Base-by-base conservation (phyloP, 2,888 invertebrate species). In the Byasa hedistus region DNA sequence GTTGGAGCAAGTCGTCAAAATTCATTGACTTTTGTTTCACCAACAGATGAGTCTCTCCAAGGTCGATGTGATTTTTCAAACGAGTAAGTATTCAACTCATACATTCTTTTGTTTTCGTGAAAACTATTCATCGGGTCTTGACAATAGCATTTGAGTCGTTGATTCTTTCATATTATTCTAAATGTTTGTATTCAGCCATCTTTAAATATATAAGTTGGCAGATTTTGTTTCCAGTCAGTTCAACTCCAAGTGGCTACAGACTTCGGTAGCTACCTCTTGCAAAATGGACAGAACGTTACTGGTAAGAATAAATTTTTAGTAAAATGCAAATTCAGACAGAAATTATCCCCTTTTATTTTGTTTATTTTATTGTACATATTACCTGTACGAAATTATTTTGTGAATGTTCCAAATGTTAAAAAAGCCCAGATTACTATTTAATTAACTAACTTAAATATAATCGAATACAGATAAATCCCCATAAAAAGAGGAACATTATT, bases 41-140 rank as follows among this genome's bases (percentile, higher is more conserved):
- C 23, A 58, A 44, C 19, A 27, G 27, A 15, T 22, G 39, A 57
- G 66, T 61, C 57, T 21, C 36, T 22, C 22, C 61, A 66, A 66
- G 66, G 66, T 58, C 61, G 36, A 52, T 27, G 39, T 57, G 58
- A 55, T 62, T 64, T 54, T 36, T 57, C 52, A 66, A 54, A 66
- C 27, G 27, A 44, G 39, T 54, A 52, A 54, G 61, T 71, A 71
- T 72, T 76, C 63, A 71, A 72, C 71, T 75, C 85, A 87, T 83
- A 80, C 73, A 89, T 89, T 91, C 89, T 87, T 87, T 91, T 91
- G 90, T 91, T 80, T 79, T 70, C 69, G 52, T 73, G 75, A 75
- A 71, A 78, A 77, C 82, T 78, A 83, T 87, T 86, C 80, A 79
- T 71, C 66, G 71, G 76, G 79, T 86, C 88, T 89, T 88, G 86